Percentiles rank a stretch among this genome's conserved stretches.
Conservation (phyloP, 2,113 vertebrate genomes). For the Dipodomys ordii region DNA sequence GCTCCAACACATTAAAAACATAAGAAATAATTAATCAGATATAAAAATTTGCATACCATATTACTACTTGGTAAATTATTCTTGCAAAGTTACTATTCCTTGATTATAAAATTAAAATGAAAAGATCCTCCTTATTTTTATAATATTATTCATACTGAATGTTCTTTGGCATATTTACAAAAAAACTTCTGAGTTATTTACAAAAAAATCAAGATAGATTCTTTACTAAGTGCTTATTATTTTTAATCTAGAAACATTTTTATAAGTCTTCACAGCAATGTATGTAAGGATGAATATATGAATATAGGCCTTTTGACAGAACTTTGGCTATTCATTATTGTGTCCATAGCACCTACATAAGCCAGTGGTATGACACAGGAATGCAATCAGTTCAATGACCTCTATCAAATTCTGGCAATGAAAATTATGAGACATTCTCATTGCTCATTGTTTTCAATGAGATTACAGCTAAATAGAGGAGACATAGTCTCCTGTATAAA, state of each 20-base stretch:
- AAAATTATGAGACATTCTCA: constrained; percentile 10
- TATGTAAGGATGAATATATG: not conserved
- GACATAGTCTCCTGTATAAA: not conserved
- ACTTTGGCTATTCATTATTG: not conserved
- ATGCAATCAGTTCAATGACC: not conserved
- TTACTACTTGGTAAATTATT: not conserved
- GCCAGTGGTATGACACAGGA: not conserved
- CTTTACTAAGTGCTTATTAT: not conserved
- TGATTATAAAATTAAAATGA: not conserved
- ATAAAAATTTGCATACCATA: not conserved
- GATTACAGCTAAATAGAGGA: not conserved
- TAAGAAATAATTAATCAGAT: constrained; percentile 6
- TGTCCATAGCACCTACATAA: not conserved
- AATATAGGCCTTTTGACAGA: not conserved
- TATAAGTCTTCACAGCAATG: not conserved
- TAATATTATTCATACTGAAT: not conserved
- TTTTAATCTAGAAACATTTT: not conserved
- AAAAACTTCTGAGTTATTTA: not conserved
- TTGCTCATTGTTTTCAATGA: constrained; percentile 1
- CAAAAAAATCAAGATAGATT: not conserved
- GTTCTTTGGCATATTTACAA: not conserved
- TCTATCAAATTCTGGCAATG: not conserved
- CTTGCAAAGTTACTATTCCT: not conserved
- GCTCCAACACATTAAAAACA: not conserved
- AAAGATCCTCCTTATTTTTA: not conserved